Evolutionary conservation across 2,113 vertebrate species (phyloP), one percentile per base, ranked within the genome.

Genomic region (Dipodomys ordii): DNA sequence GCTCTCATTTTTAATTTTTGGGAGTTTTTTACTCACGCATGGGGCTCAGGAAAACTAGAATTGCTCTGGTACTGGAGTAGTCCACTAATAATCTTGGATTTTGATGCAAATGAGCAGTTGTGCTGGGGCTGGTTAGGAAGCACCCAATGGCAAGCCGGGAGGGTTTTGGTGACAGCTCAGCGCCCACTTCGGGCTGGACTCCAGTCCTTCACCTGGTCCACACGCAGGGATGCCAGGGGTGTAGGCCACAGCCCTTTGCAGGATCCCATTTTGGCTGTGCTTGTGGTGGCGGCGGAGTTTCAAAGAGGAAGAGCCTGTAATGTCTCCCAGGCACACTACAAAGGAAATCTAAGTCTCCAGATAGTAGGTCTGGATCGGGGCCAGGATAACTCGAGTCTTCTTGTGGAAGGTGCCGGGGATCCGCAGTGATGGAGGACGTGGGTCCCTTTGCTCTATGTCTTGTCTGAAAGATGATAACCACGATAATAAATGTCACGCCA

Each of bases 281-380:
- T 93, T 82, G 44, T 82, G 83, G 69, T 92, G 85, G 92, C 23
- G 78, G 91, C 84, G 64, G 77, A 62, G 87, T 95, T 96, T 96
- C 82, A 95, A 95, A 97, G 91, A 95, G 69, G 94, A 97, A 83
- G 97, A 87, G 76, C 73, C 69, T 53, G 1, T 96, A 96, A 96
- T 90, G 90, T 93, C 94, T 96, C 93, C 95, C 96, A 96, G 96
- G 83, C 94, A 68, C 57, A 95, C 91, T 93, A 96, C 95, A 97
- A 97, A 97, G 96, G 96, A 94, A 96, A 97, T 88, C 46, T 77
- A 95, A 97, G 95, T 95, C 93, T 81, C 88, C 94, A 88, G 95
- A 96, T 25, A 87, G 92, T 84, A 91, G 94, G 89, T 67, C 94
- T 96, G 96, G 96, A 96, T 69, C 82, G 32, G 78, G 69, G 96